Evolutionary conservation across 2,888 invertebrate genomes (phyloP), one percentile per base, ranked within the genome.

Genomic region (Ischnus inquisitorius): DNA sequence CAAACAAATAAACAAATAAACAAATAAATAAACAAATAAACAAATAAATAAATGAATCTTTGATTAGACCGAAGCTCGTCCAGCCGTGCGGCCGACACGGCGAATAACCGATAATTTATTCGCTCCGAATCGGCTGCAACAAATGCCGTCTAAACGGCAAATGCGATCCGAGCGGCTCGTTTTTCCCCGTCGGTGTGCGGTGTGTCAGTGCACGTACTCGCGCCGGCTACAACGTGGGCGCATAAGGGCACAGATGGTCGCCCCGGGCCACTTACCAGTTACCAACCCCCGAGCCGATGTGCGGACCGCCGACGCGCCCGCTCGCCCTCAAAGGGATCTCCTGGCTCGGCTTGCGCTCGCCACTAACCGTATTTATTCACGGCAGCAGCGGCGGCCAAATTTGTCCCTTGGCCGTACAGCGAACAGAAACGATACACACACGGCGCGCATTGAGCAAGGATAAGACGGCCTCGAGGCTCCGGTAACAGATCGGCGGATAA

Each of bases 341-440:
- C n/a, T n/a, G n/a, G 87, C 88, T 82, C 88, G 89, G 90, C 90
- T 90, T 87, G n/a, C 89, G 89, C 90, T 90, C 89, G 89, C 90
- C 90, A 90, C 92, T 93, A 92, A 92, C 91, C 92, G 90, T 93
- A 93, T 93, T 93, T 93, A 93, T 93, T 92, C 92, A 92, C 92
- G 89, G 89, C 57, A 65, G 69, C 54, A 69, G 54, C 54, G 43
- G 89, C 77, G 90, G 88, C 90, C 89, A 90, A 92, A 92, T 92
- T 90, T 91, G 90, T 89, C 87, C 74, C 77, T 77, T 75, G 46
- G 72, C 64, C 48, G 14, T 43, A 43, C 65, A 46, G n/a, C 14
- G 57, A 41, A 12, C 25, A 41, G 43, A 19, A 14, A 43, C n/a
- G 60, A 16, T 69, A 68, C 57, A 78, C 28, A 41, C 54, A 64